phyloP scores from a whole-genome alignment of 2,113 vertebrate genomes.

The Gulo gulo region DNA sequence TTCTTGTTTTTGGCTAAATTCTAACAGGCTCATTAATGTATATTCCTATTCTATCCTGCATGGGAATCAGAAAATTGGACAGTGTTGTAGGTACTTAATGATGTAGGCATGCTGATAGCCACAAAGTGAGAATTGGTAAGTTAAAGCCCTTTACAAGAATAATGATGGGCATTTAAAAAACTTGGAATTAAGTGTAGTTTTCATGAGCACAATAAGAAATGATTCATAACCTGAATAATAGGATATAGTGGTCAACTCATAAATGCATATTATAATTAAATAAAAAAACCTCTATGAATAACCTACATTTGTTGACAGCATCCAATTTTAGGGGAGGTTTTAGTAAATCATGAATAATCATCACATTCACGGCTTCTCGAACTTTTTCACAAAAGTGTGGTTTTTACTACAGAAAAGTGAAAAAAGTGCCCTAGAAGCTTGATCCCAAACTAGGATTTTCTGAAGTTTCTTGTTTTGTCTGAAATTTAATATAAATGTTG shows the following conservation, averaged over 20 bases:
- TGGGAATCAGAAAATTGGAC: neutral
- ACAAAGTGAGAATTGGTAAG: neutral
- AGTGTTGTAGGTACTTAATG: neutral
- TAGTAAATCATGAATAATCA: neutral
- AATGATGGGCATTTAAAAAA: slow-evolving; percentile 18
- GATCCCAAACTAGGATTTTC: slow-evolving; percentile 39
- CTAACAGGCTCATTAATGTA: neutral
- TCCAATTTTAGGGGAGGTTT: slow-evolving; percentile 28
- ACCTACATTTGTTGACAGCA: slow-evolving; percentile 13
- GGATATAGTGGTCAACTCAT: slow-evolving; percentile 23
- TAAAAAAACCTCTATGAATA: slow-evolving; percentile 38
- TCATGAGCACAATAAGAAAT: neutral
- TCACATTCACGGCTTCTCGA: slow-evolving; percentile 5
- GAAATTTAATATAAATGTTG: slow-evolving; percentile 32
- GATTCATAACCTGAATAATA: slow-evolving; percentile 7
- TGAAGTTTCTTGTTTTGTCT: slow-evolving; percentile 38
- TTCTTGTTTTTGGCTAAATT: slow-evolving; percentile 21
- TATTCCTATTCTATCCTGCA: neutral
- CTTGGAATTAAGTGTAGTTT: neutral
- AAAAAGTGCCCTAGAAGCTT: neutral
- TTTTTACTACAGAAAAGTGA: slow-evolving; percentile 2
- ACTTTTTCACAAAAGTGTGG: neutral
- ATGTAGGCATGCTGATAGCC: neutral
- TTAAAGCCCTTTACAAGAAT: neutral
- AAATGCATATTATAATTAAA: slow-evolving; percentile 34